Evolutionary conservation across 2,797 vertebrate species (phyloP).

Genomic region (Telmatherina bonti): DNA sequence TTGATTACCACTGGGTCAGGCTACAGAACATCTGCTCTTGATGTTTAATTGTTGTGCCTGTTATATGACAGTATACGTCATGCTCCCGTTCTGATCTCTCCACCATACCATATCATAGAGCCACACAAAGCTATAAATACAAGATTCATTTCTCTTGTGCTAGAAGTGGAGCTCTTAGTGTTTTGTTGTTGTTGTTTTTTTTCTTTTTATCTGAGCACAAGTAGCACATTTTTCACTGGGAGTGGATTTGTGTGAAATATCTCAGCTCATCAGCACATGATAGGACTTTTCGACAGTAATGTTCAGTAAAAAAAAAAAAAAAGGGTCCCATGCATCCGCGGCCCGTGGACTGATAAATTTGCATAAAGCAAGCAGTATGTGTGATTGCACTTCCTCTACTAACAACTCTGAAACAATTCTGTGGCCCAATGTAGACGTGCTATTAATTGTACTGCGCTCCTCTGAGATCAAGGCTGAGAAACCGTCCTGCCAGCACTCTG

Average conservation of each 20-base stretch:
- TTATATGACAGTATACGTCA: conserved; percentile 62
- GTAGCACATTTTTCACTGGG: neutral
- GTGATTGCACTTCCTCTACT: neutral
- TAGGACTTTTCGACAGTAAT: neutral
- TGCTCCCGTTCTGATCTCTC: conserved; percentile 66
- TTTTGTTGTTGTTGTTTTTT: no score
- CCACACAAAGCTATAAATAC: conserved; percentile 59
- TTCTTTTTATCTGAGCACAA: conserved; percentile 52
- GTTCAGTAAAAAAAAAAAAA: neutral
- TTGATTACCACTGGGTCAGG: conserved; percentile 63
- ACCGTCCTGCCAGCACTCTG: conserved; percentile 34
- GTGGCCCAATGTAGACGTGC: conserved; percentile 8
- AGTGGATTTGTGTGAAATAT: neutral
- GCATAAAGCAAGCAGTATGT: neutral
- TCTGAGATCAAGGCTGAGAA: conserved; percentile 48
- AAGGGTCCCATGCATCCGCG: neutral
- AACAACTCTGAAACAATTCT: conserved; percentile 13
- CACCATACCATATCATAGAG: conserved; percentile 52
- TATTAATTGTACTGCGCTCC: conserved; percentile 37
- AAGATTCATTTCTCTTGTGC: conserved; percentile 53
- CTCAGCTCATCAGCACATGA: neutral
- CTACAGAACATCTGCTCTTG: conserved; percentile 67
- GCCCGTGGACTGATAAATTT: neutral
- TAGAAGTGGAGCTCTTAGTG: neutral
- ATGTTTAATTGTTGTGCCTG: conserved; percentile 79